Percentiles rank a stretch among this genome's conserved stretches.
Evolutionary conservation across 1,140 invertebrate species (phyloP).

Genomic region (Nasonia longicornis): DNA sequence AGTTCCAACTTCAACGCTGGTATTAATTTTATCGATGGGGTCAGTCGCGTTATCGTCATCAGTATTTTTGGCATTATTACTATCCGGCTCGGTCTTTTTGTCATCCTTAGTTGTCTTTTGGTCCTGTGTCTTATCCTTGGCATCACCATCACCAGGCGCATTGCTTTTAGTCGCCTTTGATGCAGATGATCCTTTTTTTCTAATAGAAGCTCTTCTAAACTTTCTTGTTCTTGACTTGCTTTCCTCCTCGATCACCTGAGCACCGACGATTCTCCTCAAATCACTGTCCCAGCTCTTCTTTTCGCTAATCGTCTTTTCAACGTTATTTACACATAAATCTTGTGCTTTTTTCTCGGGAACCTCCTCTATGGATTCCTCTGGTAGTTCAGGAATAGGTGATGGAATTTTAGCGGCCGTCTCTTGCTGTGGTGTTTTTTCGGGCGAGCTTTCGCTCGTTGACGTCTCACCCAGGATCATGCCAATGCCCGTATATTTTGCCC

Average conservation of each 20-base stretch:
- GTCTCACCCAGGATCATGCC: constrained; percentile 59
- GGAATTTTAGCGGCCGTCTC: neutral
- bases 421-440: constrained; percentile 30
- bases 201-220: neutral
- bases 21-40: neutral
- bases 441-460: constrained; percentile 49
- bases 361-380: constrained; percentile 26
- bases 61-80: neutral
- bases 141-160: neutral
- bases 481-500: constrained; percentile 64
- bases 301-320: neutral
- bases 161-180: neutral
- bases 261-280: constrained; percentile 51
- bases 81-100: neutral
- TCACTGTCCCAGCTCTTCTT: constrained; percentile 63
- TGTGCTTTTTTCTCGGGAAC: neutral
- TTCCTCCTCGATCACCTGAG: neutral
- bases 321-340: neutral
- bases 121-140: neutral
- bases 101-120: neutral
- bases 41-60: neutral
- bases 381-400: neutral
- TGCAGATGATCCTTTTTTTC: constrained; percentile 29
- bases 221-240: neutral
- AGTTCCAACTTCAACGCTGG: neutral